These are phyloP conservation scores for Lysiphlebus fabarum DNA, from an alignment of 1,140 invertebrate genomes.

Conservation along the genomic window DNA sequence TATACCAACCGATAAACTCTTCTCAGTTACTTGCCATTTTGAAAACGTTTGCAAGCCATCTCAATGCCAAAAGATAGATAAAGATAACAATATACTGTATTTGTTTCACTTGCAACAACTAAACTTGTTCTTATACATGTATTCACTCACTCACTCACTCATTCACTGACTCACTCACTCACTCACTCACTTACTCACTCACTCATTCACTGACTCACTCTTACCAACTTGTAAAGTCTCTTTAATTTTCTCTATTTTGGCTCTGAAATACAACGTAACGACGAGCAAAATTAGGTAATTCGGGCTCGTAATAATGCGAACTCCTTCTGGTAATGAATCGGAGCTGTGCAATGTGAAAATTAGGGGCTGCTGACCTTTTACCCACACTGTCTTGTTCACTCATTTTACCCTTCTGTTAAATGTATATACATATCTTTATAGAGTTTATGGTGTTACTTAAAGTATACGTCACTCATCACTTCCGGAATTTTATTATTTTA, in stretches of 20 bases:
- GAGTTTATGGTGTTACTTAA: no score
- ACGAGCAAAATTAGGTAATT: conserved; percentile 55
- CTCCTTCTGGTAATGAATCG: conserved; percentile 41
- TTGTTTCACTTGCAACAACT: neutral
- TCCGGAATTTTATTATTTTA: no score
- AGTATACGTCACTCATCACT: no score
- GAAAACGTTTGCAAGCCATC: no score
- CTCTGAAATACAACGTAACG: conserved; percentile 53
- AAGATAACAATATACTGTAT: neutral
- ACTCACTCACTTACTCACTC: neutral
- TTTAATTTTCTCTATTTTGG: conserved; percentile 13
- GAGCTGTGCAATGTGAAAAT: conserved; percentile 29
- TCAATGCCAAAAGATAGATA: no score
- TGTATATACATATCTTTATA: neutral
- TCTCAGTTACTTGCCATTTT: no score
- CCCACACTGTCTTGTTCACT: conserved; percentile 21
- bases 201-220: conserved; percentile 13
- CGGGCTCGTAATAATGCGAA: conserved; percentile 53
- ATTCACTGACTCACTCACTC: no score
- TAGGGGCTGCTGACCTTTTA: conserved; percentile 30
- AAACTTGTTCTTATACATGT: no score
- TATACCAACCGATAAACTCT: conserved; percentile 2
- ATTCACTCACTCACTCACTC: conserved; percentile 23
- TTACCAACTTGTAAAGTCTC: conserved; percentile 16
- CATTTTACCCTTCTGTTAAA: conserved; percentile 11